Evolutionary conservation across 2,797 vertebrate species (phyloP).

Genomic region (Acipenser oxyrinchus): DNA sequence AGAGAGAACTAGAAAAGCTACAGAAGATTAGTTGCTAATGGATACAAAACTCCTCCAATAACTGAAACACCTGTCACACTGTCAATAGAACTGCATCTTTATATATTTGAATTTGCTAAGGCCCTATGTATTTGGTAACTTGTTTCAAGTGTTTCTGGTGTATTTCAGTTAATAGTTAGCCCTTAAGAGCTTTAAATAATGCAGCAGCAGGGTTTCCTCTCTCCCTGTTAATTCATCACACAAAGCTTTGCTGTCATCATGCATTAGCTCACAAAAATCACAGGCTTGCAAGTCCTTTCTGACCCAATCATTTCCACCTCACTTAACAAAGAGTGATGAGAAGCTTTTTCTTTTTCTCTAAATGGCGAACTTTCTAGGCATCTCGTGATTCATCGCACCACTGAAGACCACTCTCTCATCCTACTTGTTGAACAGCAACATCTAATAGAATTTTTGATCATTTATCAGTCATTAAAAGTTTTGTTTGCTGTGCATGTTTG

Average conservation of each 20-base stretch:
- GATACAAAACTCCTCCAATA: too few relatives aligned
- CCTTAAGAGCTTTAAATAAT: slow-evolving; percentile 24
- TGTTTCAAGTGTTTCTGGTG: slow-evolving; percentile 12
- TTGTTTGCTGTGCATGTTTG: not conserved
- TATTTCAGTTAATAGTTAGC: slow-evolving; percentile 22
- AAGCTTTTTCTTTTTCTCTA: slow-evolving; percentile 9
- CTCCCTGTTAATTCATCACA: slow-evolving; percentile 27
- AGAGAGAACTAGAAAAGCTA: too few relatives aligned
- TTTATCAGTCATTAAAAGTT: not conserved
- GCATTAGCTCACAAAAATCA: slow-evolving; percentile 31
- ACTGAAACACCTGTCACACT: too few relatives aligned
- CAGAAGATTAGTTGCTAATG: too few relatives aligned
- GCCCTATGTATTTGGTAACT: not conserved
- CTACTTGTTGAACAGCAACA: not conserved
- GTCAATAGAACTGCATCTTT: too few relatives aligned
- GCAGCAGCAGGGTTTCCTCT: slow-evolving; percentile 26
- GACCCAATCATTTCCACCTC: slow-evolving; percentile 2
- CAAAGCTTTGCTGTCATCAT: slow-evolving; percentile 35
- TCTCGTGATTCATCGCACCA: not conserved
- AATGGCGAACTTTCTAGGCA: slow-evolving; percentile 3
- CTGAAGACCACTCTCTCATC: too few relatives aligned
- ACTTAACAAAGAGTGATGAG: not conserved
- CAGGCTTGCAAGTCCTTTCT: slow-evolving; percentile 21
- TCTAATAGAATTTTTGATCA: not conserved
- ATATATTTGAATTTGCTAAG: too few relatives aligned